phyloP scores from a whole-genome alignment of 2,888 invertebrate species.

The Meghimatium bilineatum region DNA sequence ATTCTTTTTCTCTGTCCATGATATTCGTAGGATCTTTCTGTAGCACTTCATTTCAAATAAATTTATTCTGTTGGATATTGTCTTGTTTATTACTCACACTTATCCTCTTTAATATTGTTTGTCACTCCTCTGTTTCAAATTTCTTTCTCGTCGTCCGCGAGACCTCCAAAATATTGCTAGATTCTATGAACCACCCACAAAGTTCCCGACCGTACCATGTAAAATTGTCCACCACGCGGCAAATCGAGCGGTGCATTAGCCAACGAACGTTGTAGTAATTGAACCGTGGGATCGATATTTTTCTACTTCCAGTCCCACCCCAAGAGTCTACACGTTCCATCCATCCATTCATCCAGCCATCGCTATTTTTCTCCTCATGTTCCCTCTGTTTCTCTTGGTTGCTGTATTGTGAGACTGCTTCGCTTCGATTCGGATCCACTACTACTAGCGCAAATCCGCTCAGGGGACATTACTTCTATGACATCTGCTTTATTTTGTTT shows the following conservation, averaged over 20 bases:
- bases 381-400: neutral
- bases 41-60: too few relatives aligned
- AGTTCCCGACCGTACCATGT: too few relatives aligned
- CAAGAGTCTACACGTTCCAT: neutral
- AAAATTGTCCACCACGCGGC: constrained; percentile 4
- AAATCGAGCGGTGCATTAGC: constrained; percentile 34
- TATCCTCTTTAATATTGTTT: too few relatives aligned
- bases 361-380: neutral
- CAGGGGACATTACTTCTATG: constrained; percentile 34
- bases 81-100: too few relatives aligned
- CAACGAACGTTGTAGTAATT: constrained; percentile 38
- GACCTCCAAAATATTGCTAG: too few relatives aligned
- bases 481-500: constrained; percentile 41
- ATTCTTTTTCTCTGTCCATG: too few relatives aligned
- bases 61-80: too few relatives aligned
- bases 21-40: too few relatives aligned
- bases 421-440: constrained; percentile 40
- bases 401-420: constrained; percentile 19
- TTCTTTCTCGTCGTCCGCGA: too few relatives aligned
- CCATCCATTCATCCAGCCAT: constrained; percentile 13
- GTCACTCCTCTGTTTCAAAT: too few relatives aligned
- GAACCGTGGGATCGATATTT: constrained; percentile 40
- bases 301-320: constrained; percentile 18
- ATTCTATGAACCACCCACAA: too few relatives aligned
- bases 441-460: constrained; percentile 20